Evolutionary conservation across 2,113 vertebrate species (phyloP), one percentile per base, ranked within the genome.

Genomic region (Butastur rufipennis): DNA sequence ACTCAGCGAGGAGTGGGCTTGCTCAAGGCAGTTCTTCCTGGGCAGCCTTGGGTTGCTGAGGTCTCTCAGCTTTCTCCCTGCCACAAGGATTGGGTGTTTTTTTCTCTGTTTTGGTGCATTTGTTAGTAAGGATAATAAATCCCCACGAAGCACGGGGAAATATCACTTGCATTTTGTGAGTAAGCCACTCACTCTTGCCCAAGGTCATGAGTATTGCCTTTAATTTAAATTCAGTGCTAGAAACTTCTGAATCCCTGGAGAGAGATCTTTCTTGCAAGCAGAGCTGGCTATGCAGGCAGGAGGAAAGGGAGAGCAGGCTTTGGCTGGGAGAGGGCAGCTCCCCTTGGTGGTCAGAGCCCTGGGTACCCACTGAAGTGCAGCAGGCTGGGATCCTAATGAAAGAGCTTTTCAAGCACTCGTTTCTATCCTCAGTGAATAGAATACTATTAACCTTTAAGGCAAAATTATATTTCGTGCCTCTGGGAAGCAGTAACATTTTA

Each of bases 381-480:
- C 58, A 27, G 74, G 43, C 48, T 85, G 78, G 62, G 87, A 38
- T 92, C 67, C 4, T 58, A 89, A 78, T 81, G 63, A 93, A 94
- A 96, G 86, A 95, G 67, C 78, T 91, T 94, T 95, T 89, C 88
- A 85, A 91, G 95, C 73, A 2, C 70, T 95, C 34, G 7, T 90
- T 94, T 94, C 93, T 95, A 72, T 84, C 94, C 94, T 95, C 45
- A 15, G 86, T n/a, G 84, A 93, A 70, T 62, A 42, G 92, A 97
- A 97, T 95, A 90, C 84, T 96, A 97, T 98, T 97, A 98, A 98
- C 97, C 97, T 98, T 97, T 97, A 97, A 97, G 96, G 96, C 93
- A 97, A 96, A 97, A 97, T 98, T 97, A 91, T 95, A 93, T 97
- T 94, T 96, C 5, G 45, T 96, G 95, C 97, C 94, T 95, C 90